These are phyloP conservation scores for Tuberolachnus salignus DNA, from an alignment of 2,888 invertebrate species.

Conservation along the genomic window DNA sequence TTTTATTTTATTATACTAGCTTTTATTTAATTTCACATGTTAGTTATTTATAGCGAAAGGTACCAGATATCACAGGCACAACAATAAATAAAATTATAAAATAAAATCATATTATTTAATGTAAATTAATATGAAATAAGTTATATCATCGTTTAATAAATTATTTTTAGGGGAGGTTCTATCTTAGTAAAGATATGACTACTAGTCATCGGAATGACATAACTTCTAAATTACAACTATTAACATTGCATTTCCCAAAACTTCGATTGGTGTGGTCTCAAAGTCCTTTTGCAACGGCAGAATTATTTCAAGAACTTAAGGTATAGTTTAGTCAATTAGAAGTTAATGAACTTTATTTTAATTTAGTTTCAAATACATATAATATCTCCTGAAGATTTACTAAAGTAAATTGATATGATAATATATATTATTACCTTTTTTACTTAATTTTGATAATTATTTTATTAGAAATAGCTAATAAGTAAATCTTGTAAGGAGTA, in stretches of 20 bases:
- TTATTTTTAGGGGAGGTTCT: constrained; percentile 72
- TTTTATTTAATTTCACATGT: too few relatives aligned
- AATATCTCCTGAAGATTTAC: neutral
- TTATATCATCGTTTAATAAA: neutral
- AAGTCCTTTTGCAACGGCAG: constrained; percentile 93
- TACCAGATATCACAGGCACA: too few relatives aligned
- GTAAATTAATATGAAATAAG: neutral
- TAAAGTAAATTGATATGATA: neutral
- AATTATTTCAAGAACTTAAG: constrained; percentile 94
- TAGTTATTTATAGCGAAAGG: too few relatives aligned
- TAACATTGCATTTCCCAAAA: constrained; percentile 95
- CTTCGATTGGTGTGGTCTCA: constrained; percentile 95
- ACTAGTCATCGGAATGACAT: constrained; percentile 73
- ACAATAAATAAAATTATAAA: neutral
- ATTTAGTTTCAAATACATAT: neutral
- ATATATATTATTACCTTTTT: neutral
- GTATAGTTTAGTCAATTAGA: constrained; percentile 63
- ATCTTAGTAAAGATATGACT: constrained; percentile 78
- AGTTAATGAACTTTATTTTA: neutral
- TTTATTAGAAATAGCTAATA: too few relatives aligned
- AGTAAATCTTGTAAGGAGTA: too few relatives aligned
- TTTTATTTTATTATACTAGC: too few relatives aligned
- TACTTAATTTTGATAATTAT: too few relatives aligned
- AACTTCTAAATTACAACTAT: constrained; percentile 83
- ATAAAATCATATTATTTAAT: neutral